Percentiles rank a stretch among this genome's conserved stretches.
phyloP scores from a whole-genome alignment of 1,140 invertebrate species.

The Cepaea nemoralis region DNA sequence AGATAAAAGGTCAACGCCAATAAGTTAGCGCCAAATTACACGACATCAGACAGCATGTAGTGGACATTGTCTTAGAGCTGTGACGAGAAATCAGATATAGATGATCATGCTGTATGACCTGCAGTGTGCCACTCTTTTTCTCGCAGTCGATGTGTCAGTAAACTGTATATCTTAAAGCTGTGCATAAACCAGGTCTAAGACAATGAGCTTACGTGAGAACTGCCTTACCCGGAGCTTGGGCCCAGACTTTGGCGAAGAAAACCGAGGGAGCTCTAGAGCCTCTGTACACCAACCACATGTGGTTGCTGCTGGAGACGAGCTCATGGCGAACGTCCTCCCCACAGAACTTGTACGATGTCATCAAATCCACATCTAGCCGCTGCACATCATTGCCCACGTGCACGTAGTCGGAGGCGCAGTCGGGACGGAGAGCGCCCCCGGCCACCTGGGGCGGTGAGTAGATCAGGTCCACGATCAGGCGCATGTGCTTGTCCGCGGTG shows the following conservation, averaged over 20 bases:
- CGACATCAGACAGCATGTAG: no score
- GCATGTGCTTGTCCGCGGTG: background rate
- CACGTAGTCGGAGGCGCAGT: background rate
- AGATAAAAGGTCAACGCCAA: no score
- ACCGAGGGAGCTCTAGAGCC: background rate
- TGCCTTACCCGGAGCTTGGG: background rate
- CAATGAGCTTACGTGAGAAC: no score
- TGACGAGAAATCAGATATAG: no score
- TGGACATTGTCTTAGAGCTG: no score
- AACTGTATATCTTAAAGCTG: no score
- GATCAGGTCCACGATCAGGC: background rate
- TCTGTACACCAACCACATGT: background rate
- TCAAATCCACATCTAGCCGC: background rate
- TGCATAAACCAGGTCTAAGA: no score
- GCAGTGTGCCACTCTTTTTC: no score
- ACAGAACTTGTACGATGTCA: background rate
- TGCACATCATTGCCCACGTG: background rate
- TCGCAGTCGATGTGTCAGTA: no score
- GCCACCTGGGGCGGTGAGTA: background rate
- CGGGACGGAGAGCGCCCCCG: background rate
- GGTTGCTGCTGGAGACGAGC: background rate
- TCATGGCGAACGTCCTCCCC: background rate
- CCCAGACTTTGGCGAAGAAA: background rate
- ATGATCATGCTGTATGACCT: no score
- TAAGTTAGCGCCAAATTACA: no score